Base-by-base conservation (phyloP, 2,888 invertebrate species). In the Pocota personata region DNA sequence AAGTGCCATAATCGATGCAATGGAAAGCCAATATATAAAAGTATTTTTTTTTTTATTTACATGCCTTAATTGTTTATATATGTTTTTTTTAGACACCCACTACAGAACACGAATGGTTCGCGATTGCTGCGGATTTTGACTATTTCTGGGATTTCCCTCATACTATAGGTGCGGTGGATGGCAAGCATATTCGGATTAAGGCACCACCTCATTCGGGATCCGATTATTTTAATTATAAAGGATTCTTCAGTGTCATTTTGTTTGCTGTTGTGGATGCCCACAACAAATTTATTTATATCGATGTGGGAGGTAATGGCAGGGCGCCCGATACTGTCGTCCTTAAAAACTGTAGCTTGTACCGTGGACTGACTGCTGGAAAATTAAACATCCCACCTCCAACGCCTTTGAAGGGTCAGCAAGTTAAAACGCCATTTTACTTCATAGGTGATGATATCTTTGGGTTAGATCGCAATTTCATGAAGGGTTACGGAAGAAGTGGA, bases 221-320 rank as follows among this genome's bases (percentile, higher is more conserved):
- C 12, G 16, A 64, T 30, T 46, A 16, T 19, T 66, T 16, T 19
- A 66, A 66, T 6, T 50, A 66, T 12, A 66, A 37, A n/a, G 50
- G 32, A 6, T 30, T 62, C 14, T 43, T 62, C 10, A 62, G 43
- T 8, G 30, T 62, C 24, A 16, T 62, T 16, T 62, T 43, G 8
- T 27, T 62, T 27, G 30, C 46, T 46, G 46, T 62, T 40, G 24
- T 24, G 7, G 60, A 40, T 48, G 14, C 19, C 10, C 1, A 86
- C 1, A 12, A 7, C 30, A 30, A 30, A 30, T 30, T 30, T 30
- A 30, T 30, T 6, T 30, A 30, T 30, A 30, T 30, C 7, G 30
- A 30, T 30, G 1, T 30, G 30, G 30, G 30, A 4, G 30, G 30
- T 30, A 30, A 30, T 7, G 30, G 30, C 32, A n/a, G n/a, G n/a